A percentile compares a stretch with the other conserved stretches of the same genome.
phyloP scores from a whole-genome alignment of 2,888 invertebrate genomes.

The Nycteola revayana region DNA sequence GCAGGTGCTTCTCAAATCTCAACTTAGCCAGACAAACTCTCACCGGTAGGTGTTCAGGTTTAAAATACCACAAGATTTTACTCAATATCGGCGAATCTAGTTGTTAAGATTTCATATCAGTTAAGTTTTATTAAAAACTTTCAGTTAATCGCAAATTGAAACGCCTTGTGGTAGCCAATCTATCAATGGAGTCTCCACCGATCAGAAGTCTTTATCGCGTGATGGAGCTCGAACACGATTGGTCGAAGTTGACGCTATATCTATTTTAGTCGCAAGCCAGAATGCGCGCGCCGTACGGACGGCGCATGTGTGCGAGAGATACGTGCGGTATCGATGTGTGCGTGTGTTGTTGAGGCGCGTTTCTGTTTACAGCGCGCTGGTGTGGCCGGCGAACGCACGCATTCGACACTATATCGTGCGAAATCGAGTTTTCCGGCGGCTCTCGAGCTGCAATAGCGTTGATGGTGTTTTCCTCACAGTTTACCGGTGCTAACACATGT shows the following conservation, averaged over 20 bases:
- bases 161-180: conserved; percentile 68
- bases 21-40: conserved; percentile 1
- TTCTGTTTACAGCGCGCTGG: conserved; percentile 81
- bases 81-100: conserved; percentile 44
- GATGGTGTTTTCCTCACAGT: conserved; percentile 69
- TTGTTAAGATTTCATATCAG: conserved; percentile 69
- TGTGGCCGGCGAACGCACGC: conserved; percentile 84
- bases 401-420: conserved; percentile 73
- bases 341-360: conserved; percentile 70
- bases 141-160: conserved; percentile 77
- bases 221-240: conserved; percentile 53
- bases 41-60: conserved; percentile 2
- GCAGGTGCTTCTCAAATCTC: conserved; percentile 29
- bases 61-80: conserved; percentile 40
- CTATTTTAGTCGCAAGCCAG: conserved; percentile 65
- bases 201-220: conserved; percentile 54
- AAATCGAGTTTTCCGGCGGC: conserved; percentile 70
- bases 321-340: conserved; percentile 54
- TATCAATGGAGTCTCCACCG: conserved; percentile 69
- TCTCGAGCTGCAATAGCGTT: conserved; percentile 57
- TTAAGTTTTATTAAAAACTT: conserved; percentile 74
- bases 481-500: conserved; percentile 67
- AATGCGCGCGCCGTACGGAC: conserved; percentile 59
- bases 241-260: conserved; percentile 65
- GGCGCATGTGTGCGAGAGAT: conserved; percentile 48